Conservation (phyloP, 2,888 invertebrate species). For the Penaeus monodon region DNA sequence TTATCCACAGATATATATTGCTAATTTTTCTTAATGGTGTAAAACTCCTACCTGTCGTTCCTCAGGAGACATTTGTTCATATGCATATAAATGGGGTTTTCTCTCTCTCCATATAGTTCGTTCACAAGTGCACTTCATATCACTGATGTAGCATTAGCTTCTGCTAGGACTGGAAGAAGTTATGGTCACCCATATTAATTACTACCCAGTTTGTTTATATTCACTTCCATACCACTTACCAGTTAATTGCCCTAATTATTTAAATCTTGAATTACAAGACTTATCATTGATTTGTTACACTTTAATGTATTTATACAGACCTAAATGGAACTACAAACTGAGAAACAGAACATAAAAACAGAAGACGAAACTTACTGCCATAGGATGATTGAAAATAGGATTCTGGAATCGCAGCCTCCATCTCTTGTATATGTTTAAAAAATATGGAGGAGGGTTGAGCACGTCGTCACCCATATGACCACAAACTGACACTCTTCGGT, state of each 20-base stretch:
- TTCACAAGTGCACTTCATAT: conserved; percentile 15
- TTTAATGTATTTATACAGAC: background rate
- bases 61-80: conserved; percentile 55
- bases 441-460: conserved; percentile 30
- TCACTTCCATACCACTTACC: no score
- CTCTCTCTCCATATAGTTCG: conserved; percentile 44
- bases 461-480: conserved; percentile 45
- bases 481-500: conserved; percentile 49
- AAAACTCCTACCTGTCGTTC: conserved; percentile 43
- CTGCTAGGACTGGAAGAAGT: conserved; percentile 39
- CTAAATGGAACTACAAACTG: background rate
- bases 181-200: background rate
- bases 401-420: conserved; percentile 57
- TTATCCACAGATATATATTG: no score
- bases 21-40: background rate
- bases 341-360: background rate
- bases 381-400: conserved; percentile 60
- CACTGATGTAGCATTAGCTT: conserved; percentile 27
- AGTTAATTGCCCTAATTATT: no score
- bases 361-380: conserved; percentile 43
- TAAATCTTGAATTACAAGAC: no score
- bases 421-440: conserved; percentile 54
- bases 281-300: no score
- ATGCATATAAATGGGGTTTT: conserved; percentile 61
- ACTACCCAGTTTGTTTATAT: no score